Evolutionary conservation across 2,797 vertebrate genomes (phyloP).

Genomic region (Tauraco hartlaubi): DNA sequence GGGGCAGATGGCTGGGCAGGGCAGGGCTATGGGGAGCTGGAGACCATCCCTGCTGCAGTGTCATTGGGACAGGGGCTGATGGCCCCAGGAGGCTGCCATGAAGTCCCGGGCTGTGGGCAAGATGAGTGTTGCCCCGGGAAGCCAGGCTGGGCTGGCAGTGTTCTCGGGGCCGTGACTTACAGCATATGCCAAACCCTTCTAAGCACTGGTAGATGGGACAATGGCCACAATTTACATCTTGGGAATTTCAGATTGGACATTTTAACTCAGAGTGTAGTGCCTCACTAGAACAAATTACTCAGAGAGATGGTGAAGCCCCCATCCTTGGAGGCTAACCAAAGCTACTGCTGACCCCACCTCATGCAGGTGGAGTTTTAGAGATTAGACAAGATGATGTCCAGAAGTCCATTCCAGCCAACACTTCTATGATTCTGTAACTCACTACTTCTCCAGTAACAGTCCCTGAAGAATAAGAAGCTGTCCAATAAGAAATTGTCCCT

Average conservation of each 20-base stretch:
- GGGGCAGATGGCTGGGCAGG: not conserved
- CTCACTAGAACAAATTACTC: not conserved
- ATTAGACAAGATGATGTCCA: not conserved
- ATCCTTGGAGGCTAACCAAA: not conserved
- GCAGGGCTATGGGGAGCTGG: not conserved
- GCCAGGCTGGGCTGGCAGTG: too few species aligned
- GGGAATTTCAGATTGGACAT: not conserved
- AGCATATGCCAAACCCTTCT: not conserved
- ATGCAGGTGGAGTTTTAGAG: not conserved
- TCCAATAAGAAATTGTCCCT: not conserved
- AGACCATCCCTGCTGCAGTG: fast-evolving
- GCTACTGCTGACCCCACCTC: not conserved
- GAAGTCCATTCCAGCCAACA: not conserved
- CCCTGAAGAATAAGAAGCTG: not conserved
- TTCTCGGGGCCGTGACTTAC: not conserved
- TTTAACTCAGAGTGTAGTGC: not conserved
- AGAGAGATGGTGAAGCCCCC: not conserved
- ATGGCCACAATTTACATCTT: not conserved
- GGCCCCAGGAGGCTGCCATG: not conserved
- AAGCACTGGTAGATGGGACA: not conserved
- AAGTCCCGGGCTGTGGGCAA: not conserved
- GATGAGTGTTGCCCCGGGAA: not conserved
- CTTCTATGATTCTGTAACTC: not conserved
- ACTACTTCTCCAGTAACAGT: not conserved
- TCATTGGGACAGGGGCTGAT: not conserved